Percentiles rank a stretch among this genome's conserved stretches.
Evolutionary conservation across 2,797 vertebrate species (phyloP).

Genomic region (Otolemur crassicaudatus): DNA sequence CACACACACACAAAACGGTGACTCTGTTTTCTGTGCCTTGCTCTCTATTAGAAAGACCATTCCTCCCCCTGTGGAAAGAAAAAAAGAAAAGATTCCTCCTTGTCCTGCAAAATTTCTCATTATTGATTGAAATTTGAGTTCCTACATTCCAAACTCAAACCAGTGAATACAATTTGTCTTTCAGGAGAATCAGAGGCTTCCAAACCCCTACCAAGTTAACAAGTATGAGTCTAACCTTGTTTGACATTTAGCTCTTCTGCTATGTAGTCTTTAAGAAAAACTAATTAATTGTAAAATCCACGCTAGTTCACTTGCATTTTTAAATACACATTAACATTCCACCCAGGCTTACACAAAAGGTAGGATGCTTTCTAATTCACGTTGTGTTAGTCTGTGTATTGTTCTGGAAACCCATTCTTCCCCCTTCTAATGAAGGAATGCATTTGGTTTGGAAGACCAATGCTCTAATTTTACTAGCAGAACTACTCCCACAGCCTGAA

Average conservation of each 20-base stretch:
- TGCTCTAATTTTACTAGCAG: constrained; percentile 15
- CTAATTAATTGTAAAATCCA: neutral
- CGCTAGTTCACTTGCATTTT: constrained; percentile 41
- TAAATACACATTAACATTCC: constrained; percentile 65
- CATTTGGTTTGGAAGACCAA: neutral
- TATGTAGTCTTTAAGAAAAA: constrained; percentile 15
- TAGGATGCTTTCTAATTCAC: constrained; percentile 22
- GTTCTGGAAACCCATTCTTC: constrained; percentile 28
- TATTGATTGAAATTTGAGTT: constrained; percentile 58
- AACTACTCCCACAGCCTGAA: neutral
- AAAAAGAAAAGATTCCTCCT: neutral
- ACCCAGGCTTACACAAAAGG: constrained; percentile 20
- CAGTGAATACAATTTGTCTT: constrained; percentile 55
- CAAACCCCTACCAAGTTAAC: constrained; percentile 20
- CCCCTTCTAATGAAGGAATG: neutral
- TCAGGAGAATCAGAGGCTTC: constrained; percentile 43
- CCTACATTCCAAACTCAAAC: constrained; percentile 55
- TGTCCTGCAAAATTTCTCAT: constrained; percentile 8
- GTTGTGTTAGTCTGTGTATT: constrained; percentile 4
- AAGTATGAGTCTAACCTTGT: neutral
- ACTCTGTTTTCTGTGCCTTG: neutral
- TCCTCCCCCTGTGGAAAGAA: neutral
- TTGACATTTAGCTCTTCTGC: constrained; percentile 26
- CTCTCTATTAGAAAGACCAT: neutral
- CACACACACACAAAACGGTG: neutral